phyloP scores from a whole-genome alignment of 2,113 vertebrate species.

The Myiagra hebetior region DNA sequence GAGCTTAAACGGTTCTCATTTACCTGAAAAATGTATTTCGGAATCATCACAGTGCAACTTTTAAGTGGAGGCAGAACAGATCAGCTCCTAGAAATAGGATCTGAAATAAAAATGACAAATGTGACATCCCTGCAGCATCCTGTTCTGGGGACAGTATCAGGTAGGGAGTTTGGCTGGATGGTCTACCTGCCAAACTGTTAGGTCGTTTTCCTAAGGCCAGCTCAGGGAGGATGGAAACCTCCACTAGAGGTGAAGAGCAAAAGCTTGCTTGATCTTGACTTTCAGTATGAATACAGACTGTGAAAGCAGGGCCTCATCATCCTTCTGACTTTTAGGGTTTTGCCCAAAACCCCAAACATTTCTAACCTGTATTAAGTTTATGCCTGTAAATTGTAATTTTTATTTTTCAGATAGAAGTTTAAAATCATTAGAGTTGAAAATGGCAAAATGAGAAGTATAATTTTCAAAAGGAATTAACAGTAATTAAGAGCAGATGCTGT shows the following conservation, averaged over 20 bases:
- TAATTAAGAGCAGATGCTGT: constrained; percentile 29
- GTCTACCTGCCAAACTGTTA: rapidly evolving
- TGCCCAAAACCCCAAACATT: not conserved
- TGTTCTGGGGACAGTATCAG: rapidly evolving
- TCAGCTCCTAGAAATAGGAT: not conserved
- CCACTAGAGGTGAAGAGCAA: not conserved
- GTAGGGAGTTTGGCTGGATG: not conserved
- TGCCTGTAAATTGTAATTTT: not conserved
- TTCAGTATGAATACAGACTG: not conserved
- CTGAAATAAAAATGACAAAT: not conserved
- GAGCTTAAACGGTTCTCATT: not conserved
- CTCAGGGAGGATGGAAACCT: not conserved
- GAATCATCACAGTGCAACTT: not conserved
- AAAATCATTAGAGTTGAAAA: not conserved
- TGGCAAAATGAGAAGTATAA: not conserved
- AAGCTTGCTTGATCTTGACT: not conserved
- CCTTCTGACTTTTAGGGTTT: not conserved
- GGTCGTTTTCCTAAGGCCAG: not conserved
- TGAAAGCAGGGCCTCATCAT: not conserved
- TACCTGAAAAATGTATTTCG: not conserved
- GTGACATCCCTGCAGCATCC: not conserved
- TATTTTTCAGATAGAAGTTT: not conserved
- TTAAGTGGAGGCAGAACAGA: not conserved
- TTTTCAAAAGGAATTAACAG: constrained; percentile 8
- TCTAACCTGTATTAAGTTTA: not conserved